phyloP scores from a whole-genome alignment of 2,113 vertebrate genomes.

The Nycticorax nycticorax region DNA sequence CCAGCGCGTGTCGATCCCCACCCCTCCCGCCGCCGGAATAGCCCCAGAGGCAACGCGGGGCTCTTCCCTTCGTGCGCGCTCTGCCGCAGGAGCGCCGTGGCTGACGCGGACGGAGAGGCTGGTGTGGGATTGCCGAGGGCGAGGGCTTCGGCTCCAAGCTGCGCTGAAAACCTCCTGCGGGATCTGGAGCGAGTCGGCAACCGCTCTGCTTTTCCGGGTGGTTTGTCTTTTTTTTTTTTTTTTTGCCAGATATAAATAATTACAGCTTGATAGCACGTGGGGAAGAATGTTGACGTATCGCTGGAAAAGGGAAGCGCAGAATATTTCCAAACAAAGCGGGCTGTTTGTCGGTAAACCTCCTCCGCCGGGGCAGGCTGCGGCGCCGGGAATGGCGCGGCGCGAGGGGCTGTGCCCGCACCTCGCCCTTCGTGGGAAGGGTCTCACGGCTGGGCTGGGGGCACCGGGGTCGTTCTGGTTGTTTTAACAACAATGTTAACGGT shows the following conservation, averaged over 20 bases:
- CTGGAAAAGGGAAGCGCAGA: neutral
- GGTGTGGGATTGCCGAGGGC: neutral
- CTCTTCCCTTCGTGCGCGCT: neutral
- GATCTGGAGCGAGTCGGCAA: neutral
- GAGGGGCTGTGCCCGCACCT: neutral
- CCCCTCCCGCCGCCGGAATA: neutral
- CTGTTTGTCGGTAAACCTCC: neutral
- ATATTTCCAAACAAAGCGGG: neutral
- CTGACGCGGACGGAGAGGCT: neutral
- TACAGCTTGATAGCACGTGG: neutral
- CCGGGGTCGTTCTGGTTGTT: too few relatives aligned
- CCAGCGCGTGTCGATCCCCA: too few relatives aligned
- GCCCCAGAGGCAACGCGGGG: neutral
- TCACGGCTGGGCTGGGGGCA: neutral
- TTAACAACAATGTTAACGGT: too few relatives aligned
- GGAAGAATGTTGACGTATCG: neutral
- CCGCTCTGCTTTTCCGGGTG: neutral
- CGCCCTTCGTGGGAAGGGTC: neutral
- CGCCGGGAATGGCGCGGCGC: neutral
- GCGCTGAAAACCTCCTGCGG: neutral
- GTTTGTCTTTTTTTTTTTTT: too few relatives aligned
- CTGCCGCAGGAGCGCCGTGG: neutral
- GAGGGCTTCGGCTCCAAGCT: neutral
- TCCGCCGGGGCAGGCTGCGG: neutral
- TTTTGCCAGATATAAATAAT: neutral